A percentile compares a stretch with the other conserved stretches of the same genome.
Evolutionary conservation across 1,140 invertebrate species (phyloP).

Genomic region (Parasteatoda tepidariorum): DNA sequence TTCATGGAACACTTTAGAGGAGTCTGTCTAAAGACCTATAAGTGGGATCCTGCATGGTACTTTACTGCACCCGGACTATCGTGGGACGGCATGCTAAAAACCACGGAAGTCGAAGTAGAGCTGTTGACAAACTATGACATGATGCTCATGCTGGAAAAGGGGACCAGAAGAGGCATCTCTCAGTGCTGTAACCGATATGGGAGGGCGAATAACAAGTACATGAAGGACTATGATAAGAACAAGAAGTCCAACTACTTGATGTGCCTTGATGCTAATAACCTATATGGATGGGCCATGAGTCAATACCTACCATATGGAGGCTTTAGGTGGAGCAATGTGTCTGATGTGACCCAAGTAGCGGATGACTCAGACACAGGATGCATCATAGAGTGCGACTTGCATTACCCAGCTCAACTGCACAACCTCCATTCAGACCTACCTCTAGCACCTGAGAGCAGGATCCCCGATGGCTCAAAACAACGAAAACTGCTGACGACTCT

Average conservation of each 20-base stretch:
- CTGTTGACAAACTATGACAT: conserved; percentile 14
- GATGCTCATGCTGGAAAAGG: conserved; percentile 14
- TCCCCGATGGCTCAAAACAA: conserved; percentile 50
- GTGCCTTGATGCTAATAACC: conserved; percentile 64
- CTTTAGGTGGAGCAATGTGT: conserved; percentile 51
- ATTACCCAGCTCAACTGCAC: conserved; percentile 64
- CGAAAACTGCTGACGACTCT: conserved; percentile 35
- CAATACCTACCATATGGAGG: conserved; percentile 57
- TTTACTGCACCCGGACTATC: background rate
- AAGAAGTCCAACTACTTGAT: conserved; percentile 62
- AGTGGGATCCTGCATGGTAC: background rate
- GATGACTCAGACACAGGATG: conserved; percentile 62
- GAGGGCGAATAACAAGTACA: conserved; percentile 61
- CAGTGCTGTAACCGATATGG: conserved; percentile 26
- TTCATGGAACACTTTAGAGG: conserved; percentile 65
- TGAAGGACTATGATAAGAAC: conserved; percentile 55
- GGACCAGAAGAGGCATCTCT: conserved; percentile 1
- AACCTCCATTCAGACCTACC: conserved; percentile 67
- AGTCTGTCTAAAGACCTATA: conserved; percentile 52
- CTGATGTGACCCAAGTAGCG: conserved; percentile 24
- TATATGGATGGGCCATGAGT: conserved; percentile 61
- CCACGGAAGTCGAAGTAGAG: conserved; percentile 13
- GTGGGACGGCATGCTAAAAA: conserved; percentile 53
- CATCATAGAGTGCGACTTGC: too few species aligned
- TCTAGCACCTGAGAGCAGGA: conserved; percentile 66